Evolutionary conservation across 2,888 invertebrate genomes (phyloP).

Genomic region (Amphimallon solstitiale): DNA sequence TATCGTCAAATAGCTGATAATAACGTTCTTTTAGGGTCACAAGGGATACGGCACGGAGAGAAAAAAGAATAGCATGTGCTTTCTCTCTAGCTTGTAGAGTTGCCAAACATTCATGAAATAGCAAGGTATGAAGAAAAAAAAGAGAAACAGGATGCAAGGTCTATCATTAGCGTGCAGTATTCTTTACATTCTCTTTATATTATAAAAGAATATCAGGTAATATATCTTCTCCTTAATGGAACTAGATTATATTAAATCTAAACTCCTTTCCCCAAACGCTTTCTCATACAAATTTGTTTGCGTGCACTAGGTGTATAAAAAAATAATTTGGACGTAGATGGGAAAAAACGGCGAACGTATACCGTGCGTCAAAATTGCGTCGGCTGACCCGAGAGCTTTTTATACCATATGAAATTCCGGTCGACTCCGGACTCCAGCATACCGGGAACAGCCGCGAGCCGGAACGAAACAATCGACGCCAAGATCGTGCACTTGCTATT

Average conservation of each 20-base stretch:
- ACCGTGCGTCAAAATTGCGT: background rate
- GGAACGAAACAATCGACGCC: slow-evolving; percentile 52
- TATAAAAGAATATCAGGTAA: slow-evolving; percentile 8
- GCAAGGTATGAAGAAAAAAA: background rate
- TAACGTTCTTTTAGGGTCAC: no score
- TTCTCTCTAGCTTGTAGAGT: no score
- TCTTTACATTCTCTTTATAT: background rate
- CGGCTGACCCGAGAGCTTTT: slow-evolving; percentile 7
- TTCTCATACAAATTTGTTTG: slow-evolving; percentile 1
- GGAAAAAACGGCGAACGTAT: background rate
- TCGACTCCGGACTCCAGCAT: slow-evolving; percentile 17
- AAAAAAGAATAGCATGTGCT: no score
- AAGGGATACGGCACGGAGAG: no score
- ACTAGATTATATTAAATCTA: slow-evolving; percentile 15
- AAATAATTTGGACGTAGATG: slow-evolving; percentile 2
- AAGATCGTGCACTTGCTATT: slow-evolving; percentile 51
- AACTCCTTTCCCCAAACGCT: slow-evolving; percentile 6
- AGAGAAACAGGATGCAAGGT: no score
- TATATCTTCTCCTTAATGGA: slow-evolving; percentile 8
- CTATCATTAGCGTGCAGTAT: no score
- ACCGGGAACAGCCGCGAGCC: slow-evolving; percentile 42
- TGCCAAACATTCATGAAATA: no score
- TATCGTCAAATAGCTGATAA: no score
- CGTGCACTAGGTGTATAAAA: slow-evolving; percentile 4
- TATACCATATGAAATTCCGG: slow-evolving; percentile 14